Percentiles rank a stretch among this genome's conserved stretches.
These are phyloP conservation scores for Scolopax bukidnonensis DNA, from an alignment of 2,797 vertebrate species.

Conservation along the genomic window DNA sequence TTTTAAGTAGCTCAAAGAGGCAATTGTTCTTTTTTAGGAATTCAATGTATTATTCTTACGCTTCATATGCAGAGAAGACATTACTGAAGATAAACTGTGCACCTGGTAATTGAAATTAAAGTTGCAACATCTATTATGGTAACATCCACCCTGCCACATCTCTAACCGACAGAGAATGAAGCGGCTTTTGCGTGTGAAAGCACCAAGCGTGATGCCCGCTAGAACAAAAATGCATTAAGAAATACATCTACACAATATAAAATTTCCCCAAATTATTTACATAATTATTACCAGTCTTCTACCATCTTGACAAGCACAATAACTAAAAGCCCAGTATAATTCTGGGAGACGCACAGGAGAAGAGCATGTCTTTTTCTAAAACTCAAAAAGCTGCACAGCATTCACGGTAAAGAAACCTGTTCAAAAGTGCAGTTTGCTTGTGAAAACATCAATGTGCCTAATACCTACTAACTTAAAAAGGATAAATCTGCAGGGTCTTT, in stretches of 20 bases:
- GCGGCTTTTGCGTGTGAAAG: not conserved
- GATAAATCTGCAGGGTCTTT: not conserved
- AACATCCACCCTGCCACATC: not conserved
- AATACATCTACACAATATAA: not conserved
- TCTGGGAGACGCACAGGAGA: not conserved
- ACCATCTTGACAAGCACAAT: not conserved
- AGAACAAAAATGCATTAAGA: constrained; percentile 13
- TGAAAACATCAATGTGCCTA: not conserved
- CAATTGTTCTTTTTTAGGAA: not conserved
- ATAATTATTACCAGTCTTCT: not conserved
- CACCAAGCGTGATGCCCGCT: not conserved
- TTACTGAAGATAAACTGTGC: constrained; percentile 44
- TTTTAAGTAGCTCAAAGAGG: not conserved
- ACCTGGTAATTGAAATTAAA: constrained; percentile 54
- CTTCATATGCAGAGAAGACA: constrained; percentile 42
- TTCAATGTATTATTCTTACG: not conserved
- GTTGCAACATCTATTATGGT: constrained; percentile 9
- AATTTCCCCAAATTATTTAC: not conserved
- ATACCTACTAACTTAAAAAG: not conserved
- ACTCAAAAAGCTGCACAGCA: not conserved
- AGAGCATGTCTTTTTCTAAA: not conserved
- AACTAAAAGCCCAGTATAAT: not conserved
- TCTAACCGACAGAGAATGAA: not conserved
- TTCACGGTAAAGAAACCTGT: not conserved
- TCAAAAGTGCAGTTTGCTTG: not conserved